Evolutionary conservation across 2,113 vertebrate species (phyloP).

Genomic region (Ifrita kowaldi): DNA sequence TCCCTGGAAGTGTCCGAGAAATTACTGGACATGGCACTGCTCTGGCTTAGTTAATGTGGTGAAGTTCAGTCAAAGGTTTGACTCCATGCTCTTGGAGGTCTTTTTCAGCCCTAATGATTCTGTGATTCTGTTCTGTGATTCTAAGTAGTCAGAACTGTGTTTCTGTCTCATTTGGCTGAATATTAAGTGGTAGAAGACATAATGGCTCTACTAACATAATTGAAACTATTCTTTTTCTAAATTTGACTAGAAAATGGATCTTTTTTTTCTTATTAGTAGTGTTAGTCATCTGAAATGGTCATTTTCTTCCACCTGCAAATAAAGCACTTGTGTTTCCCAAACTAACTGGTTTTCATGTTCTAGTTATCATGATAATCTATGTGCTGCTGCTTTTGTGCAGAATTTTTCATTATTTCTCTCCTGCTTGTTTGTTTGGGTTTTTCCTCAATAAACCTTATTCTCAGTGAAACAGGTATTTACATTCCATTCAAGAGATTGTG

Average conservation of each 20-base stretch:
- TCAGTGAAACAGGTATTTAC: background rate
- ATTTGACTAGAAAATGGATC: background rate
- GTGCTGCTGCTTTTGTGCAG: background rate
- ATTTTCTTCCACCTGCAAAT: background rate
- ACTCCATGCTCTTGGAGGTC: background rate
- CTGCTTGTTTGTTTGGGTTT: background rate
- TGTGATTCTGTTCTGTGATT: background rate
- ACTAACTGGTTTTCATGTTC: background rate
- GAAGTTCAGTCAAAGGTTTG: background rate
- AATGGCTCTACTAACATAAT: background rate
- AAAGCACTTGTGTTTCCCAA: background rate
- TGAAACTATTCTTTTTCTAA: background rate
- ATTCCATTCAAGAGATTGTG: background rate
- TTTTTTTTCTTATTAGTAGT: background rate
- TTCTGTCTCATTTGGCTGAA: background rate
- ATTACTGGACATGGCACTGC: background rate
- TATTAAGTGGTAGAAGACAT: background rate
- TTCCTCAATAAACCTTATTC: background rate
- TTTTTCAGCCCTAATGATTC: background rate
- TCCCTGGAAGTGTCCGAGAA: background rate
- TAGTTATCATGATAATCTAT: background rate
- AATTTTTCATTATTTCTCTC: background rate
- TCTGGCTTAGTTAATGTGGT: background rate
- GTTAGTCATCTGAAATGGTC: background rate
- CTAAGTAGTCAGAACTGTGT: background rate